Conservation (phyloP, 2,113 vertebrate genomes). For the Chrysemys picta region DNA sequence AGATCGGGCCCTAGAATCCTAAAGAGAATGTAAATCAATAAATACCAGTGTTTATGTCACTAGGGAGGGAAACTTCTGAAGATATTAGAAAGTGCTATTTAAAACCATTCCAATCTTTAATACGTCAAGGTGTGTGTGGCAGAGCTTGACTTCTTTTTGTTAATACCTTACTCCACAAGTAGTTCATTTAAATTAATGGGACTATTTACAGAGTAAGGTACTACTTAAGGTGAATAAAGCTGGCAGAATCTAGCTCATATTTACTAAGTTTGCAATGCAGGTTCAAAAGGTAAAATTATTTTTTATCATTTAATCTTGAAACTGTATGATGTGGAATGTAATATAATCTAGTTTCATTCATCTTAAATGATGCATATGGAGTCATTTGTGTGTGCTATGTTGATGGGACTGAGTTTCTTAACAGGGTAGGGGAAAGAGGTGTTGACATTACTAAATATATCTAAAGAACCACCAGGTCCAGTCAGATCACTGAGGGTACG, state of each 20-base stretch:
- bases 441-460: slow-evolving; percentile 23
- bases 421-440: not conserved
- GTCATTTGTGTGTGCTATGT: not conserved
- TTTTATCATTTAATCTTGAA: not conserved
- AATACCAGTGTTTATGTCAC: not conserved
- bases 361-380: slow-evolving; percentile 46
- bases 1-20: not conserved
- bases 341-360: slow-evolving; percentile 53
- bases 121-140: not conserved
- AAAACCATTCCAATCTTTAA: not conserved
- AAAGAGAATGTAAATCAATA: not conserved
- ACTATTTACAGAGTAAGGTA: not conserved
- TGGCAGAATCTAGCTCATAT: not conserved
- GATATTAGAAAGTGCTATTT: not conserved
- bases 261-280: not conserved
- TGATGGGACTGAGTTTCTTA: slow-evolving; percentile 15
- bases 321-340: not conserved
- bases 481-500: slow-evolving; percentile 17
- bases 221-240: not conserved
- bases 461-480: slow-evolving; percentile 30
- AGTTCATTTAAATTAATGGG: not conserved
- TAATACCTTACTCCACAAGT: not conserved
- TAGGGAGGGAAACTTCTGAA: not conserved
- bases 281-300: not conserved
- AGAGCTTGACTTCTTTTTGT: not conserved